Evolutionary conservation across 2,113 vertebrate genomes (phyloP).

Genomic region (Sturnus vulgaris): DNA sequence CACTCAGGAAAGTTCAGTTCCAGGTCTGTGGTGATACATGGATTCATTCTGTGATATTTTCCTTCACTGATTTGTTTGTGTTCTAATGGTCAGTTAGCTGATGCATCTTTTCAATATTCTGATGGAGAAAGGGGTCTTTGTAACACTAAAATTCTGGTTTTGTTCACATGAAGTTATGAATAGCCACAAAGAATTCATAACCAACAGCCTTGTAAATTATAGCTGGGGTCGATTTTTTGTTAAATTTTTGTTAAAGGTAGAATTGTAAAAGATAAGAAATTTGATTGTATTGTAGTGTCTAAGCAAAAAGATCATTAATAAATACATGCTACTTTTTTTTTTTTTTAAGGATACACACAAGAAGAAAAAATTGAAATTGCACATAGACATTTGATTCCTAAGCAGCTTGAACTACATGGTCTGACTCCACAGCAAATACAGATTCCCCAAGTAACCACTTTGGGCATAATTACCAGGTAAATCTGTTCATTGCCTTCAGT

Average conservation of each 20-base stretch:
- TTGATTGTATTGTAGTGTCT: not conserved
- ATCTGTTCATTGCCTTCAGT: not conserved
- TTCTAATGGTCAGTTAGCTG: not conserved
- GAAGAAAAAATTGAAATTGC: constrained; percentile 98
- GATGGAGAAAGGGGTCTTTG: not conserved
- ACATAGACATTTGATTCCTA: constrained; percentile 91
- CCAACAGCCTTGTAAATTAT: not conserved
- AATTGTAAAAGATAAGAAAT: not conserved
- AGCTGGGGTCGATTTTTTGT: not conserved
- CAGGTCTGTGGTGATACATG: not conserved
- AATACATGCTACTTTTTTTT: not conserved
- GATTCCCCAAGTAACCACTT: constrained; percentile 87
- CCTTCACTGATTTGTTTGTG: not conserved
- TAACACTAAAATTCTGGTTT: not conserved
- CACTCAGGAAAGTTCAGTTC: not conserved
- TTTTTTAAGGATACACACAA: constrained; percentile 87
- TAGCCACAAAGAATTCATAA: not conserved
- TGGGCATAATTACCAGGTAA: constrained; percentile 85
- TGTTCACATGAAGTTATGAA: not conserved
- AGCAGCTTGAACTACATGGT: constrained; percentile 93
- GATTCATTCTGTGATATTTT: not conserved
- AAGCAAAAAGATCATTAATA: not conserved
- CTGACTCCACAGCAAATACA: constrained; percentile 90
- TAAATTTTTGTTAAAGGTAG: not conserved
- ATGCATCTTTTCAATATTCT: not conserved